Conservation (phyloP, 2,797 vertebrate species). For the Manis crassicaudata region DNA sequence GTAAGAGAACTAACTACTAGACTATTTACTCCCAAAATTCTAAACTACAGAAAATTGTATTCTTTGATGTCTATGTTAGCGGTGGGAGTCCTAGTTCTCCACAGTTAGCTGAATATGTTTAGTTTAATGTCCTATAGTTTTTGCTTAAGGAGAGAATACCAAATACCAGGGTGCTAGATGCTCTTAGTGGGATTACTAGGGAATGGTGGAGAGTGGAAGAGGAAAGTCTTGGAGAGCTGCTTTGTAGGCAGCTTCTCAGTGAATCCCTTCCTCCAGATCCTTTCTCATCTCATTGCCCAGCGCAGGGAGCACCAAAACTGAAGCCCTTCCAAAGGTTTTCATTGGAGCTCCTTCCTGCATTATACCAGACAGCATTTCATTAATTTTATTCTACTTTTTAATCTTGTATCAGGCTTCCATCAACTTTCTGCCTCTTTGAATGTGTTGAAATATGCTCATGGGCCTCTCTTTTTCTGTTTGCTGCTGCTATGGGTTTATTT, state of each 20-base stretch:
- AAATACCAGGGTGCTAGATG: neutral
- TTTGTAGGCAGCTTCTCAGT: neutral
- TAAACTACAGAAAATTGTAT: neutral
- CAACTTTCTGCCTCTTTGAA: neutral
- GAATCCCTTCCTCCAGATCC: neutral
- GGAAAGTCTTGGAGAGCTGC: neutral
- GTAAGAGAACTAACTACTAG: neutral
- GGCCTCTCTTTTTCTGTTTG: neutral
- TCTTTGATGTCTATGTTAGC: neutral
- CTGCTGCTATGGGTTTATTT: neutral
- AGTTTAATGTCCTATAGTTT: neutral
- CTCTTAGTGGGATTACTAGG: neutral
- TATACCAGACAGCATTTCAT: neutral
- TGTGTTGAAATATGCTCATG: neutral
- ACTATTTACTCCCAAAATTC: neutral
- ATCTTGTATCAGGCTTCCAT: neutral
- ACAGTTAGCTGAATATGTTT: neutral
- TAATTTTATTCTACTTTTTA: neutral
- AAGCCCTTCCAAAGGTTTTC: neutral
- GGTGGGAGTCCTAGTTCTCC: neutral
- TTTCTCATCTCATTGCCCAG: neutral
- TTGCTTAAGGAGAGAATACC: neutral
- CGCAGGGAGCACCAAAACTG: neutral
- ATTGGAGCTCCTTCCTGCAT: neutral
- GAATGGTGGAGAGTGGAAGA: neutral